phyloP scores from a whole-genome alignment of 2,888 invertebrate species.

The Platypus cylindrus region DNA sequence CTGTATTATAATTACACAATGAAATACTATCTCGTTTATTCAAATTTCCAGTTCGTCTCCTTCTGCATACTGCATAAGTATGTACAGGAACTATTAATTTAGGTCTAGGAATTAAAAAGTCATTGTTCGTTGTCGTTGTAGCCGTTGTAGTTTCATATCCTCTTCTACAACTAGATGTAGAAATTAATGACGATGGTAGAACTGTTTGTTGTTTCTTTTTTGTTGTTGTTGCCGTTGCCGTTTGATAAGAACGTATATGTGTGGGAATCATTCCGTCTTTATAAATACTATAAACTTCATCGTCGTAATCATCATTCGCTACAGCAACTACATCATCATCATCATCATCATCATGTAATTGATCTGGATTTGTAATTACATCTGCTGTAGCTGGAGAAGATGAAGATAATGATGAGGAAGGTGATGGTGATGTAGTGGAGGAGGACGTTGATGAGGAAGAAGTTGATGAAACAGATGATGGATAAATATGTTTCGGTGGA shows the following conservation, averaged over 20 bases:
- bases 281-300: constrained; percentile 24
- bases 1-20: constrained; percentile 14
- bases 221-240: constrained; percentile 10
- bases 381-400: constrained; percentile 1
- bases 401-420: constrained; percentile 20
- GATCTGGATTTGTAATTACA: constrained; percentile 4
- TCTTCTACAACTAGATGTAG: constrained; percentile 3
- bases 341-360: background rate
- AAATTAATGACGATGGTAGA: no score
- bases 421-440: no score
- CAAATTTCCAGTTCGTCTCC: constrained; percentile 68
- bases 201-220: constrained; percentile 5
- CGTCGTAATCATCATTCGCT: constrained; percentile 7
- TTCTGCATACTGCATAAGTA: constrained; percentile 69
- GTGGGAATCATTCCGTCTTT: constrained; percentile 23
- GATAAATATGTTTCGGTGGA: constrained; percentile 30
- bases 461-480: constrained; percentile 21
- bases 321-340: background rate
- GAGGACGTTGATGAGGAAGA: constrained; percentile 4
- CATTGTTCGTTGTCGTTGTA: no score
- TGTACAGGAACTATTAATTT: constrained; percentile 80
- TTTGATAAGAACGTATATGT: constrained; percentile 5
- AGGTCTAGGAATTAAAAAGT: constrained; percentile 74
- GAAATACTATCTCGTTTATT: constrained; percentile 18
- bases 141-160: constrained; percentile 7